These are phyloP conservation scores for Sphyrna mokarran DNA, from an alignment of 2,113 vertebrate genomes.

Conservation along the genomic window DNA sequence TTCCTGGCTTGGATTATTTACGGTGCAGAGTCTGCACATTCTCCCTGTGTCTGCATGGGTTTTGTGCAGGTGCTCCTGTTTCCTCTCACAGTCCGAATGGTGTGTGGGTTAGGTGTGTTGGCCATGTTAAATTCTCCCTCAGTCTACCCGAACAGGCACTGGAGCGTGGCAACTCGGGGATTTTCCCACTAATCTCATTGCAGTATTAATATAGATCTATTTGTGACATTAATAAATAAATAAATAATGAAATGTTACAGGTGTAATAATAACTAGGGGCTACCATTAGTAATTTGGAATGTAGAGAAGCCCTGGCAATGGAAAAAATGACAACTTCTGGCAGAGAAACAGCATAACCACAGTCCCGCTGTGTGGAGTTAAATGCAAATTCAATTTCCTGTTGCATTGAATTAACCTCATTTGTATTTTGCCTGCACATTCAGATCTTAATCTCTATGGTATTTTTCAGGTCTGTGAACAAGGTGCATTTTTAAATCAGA, in stretches of 20 bases:
- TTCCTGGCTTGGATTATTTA: too few relatives aligned
- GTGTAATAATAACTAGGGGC: background rate
- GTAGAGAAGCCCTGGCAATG: background rate
- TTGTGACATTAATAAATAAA: too few relatives aligned
- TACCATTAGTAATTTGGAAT: background rate
- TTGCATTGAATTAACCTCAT: slow-evolving; percentile 28
- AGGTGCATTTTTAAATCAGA: slow-evolving; percentile 9
- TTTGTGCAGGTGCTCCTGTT: too few relatives aligned
- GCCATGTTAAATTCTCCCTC: too few relatives aligned
- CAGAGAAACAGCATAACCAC: slow-evolving; percentile 5
- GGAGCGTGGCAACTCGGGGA: too few relatives aligned
- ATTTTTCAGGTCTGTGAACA: slow-evolving; percentile 16
- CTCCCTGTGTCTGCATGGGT: too few relatives aligned
- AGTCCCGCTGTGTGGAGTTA: background rate
- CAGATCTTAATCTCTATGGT: slow-evolving; percentile 17
- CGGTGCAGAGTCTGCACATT: too few relatives aligned
- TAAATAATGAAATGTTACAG: background rate
- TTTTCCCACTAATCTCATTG: too few relatives aligned
- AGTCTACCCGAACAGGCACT: too few relatives aligned
- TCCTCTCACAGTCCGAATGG: too few relatives aligned
- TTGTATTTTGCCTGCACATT: slow-evolving; percentile 7
- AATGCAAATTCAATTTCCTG: slow-evolving; percentile 27
- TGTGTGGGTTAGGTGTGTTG: too few relatives aligned
- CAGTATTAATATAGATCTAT: too few relatives aligned
- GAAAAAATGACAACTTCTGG: background rate